phyloP scores from a whole-genome alignment of 2,888 invertebrate species.

The Uloborus plumipes region DNA sequence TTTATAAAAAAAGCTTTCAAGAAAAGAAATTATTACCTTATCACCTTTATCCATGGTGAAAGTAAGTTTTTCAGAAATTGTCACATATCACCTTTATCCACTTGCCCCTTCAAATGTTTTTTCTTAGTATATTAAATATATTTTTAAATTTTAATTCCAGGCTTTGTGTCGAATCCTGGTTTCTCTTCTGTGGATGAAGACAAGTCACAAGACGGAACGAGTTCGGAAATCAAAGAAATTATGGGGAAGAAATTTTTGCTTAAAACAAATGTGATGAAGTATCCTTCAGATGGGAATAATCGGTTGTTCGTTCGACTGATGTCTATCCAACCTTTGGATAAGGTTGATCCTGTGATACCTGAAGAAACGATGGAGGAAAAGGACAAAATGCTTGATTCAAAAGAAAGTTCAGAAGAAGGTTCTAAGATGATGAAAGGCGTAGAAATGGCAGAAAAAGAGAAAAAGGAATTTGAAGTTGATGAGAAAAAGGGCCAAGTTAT shows the following conservation, averaged over 20 bases:
- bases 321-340: conserved; percentile 19
- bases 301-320: conserved; percentile 10
- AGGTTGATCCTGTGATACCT: conserved; percentile 4
- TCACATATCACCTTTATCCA: too few relatives aligned
- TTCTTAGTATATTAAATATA: too few relatives aligned
- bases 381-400: not conserved
- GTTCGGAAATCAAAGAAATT: conserved; percentile 20
- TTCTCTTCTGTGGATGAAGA: not conserved
- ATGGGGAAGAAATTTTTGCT: conserved; percentile 22
- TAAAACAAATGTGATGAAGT: conserved; percentile 21
- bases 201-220: not conserved
- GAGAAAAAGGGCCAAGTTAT: too few relatives aligned
- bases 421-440: not conserved
- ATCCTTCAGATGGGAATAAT: not conserved
- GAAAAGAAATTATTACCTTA: too few relatives aligned
- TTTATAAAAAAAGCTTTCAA: too few relatives aligned
- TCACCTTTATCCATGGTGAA: too few relatives aligned
- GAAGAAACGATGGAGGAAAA: conserved; percentile 8
- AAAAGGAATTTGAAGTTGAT: not conserved
- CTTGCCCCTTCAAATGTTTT: too few relatives aligned
- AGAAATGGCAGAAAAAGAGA: not conserved
- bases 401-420: not conserved
- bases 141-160: too few relatives aligned
- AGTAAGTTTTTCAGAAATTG: too few relatives aligned
- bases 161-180: too few relatives aligned